Conservation (phyloP, 2,113 vertebrate genomes). For the Nipponia nippon region DNA sequence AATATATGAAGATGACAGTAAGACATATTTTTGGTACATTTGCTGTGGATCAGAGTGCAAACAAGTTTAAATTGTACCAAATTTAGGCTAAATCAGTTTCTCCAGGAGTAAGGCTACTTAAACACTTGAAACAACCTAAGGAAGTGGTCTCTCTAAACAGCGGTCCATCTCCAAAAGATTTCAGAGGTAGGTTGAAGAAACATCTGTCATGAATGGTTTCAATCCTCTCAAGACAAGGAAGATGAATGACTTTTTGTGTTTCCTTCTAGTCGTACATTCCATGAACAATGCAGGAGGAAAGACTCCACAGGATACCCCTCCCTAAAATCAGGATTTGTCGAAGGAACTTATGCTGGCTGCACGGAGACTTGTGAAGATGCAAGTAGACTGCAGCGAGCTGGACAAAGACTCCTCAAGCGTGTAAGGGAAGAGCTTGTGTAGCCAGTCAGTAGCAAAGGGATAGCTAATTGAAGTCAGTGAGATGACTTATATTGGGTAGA, state of each 20-base stretch:
- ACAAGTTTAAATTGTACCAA: background rate
- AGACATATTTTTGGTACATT: background rate
- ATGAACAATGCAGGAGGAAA: background rate
- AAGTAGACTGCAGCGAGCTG: background rate
- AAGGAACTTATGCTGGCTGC: background rate
- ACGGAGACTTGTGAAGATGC: background rate
- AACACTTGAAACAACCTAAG: background rate
- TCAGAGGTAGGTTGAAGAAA: background rate
- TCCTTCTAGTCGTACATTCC: background rate
- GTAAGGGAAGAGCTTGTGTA: background rate
- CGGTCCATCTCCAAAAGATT: background rate
- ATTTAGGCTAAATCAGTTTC: background rate
- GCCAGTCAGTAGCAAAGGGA: background rate
- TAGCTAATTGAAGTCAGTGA: background rate
- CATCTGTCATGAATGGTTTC: background rate
- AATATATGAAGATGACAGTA: background rate
- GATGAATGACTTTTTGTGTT: background rate
- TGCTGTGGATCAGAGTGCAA: background rate
- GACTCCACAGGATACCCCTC: background rate
- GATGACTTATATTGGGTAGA: background rate
- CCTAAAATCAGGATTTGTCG: background rate
- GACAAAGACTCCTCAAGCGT: background rate
- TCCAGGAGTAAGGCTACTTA: background rate
- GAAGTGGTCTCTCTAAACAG: background rate
- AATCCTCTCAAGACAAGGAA: background rate